Conservation (phyloP, 2,888 invertebrate species). For the Drosophila subsilvestris region DNA sequence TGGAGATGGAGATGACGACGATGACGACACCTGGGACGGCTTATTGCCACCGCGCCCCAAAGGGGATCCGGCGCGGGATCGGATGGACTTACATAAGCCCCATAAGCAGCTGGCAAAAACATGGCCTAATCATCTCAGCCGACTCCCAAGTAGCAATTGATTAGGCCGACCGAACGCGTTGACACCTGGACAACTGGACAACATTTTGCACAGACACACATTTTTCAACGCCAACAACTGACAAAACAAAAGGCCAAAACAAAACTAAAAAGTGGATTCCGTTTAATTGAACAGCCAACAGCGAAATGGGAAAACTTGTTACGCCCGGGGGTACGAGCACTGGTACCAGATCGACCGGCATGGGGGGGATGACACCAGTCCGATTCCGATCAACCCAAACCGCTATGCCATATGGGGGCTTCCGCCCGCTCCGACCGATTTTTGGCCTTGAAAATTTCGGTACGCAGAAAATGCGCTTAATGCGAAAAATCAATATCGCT, state of each 20-base stretch:
- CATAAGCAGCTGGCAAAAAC: constrained; percentile 54
- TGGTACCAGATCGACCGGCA: constrained; percentile 61
- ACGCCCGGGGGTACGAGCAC: constrained; percentile 11
- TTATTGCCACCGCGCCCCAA: constrained; percentile 69
- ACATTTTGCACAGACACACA: constrained; percentile 51
- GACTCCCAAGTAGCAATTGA: constrained; percentile 63
- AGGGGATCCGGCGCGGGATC: constrained; percentile 32
- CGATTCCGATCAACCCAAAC: constrained; percentile 1
- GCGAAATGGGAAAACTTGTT: constrained; percentile 63
- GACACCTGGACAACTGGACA: constrained; percentile 59
- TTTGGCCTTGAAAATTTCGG: constrained; percentile 76
- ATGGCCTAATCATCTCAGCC: constrained; percentile 75
- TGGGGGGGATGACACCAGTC: background rate
- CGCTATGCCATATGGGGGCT: constrained; percentile 4
- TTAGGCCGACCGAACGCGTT: constrained; percentile 64
- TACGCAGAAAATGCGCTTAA: constrained; percentile 80
- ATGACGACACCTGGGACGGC: constrained; percentile 71
- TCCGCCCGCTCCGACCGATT: constrained; percentile 26
- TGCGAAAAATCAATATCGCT: constrained; percentile 78
- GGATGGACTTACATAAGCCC: constrained; percentile 66
- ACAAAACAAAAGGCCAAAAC: constrained; percentile 34
- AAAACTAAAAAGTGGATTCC: constrained; percentile 40
- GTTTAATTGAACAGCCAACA: constrained; percentile 70
- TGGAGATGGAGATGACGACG: constrained; percentile 59
- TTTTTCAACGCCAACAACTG: constrained; percentile 43